A percentile compares a stretch with the other conserved stretches of the same genome.
phyloP scores from a whole-genome alignment of 2,113 vertebrate species.

The Macroglossus sobrinus region DNA sequence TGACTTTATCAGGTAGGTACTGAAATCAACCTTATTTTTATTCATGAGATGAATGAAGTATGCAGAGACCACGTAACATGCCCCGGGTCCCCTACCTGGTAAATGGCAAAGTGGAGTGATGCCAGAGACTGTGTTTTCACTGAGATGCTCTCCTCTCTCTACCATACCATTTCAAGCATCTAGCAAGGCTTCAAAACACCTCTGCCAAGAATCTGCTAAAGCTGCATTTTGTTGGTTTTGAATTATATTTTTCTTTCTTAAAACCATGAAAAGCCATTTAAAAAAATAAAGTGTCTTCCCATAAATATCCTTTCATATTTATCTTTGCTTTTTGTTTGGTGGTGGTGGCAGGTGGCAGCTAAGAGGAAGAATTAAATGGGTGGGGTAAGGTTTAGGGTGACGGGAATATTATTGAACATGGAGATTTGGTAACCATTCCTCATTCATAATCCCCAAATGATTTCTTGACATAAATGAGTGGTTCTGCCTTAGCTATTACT shows the following conservation, averaged over 20 bases:
- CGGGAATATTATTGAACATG: background rate
- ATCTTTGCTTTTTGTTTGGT: background rate
- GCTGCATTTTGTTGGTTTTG: background rate
- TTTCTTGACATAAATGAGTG: constrained; percentile 17
- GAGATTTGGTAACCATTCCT: constrained; percentile 23
- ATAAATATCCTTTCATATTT: constrained; percentile 13
- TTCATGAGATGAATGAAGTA: background rate
- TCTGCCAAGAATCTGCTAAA: background rate
- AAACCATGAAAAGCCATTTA: background rate
- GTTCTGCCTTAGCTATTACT: background rate
- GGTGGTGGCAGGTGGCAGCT: background rate
- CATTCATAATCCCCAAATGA: background rate
- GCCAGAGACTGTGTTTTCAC: background rate
- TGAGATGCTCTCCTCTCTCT: background rate
- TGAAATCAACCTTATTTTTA: constrained; percentile 5
- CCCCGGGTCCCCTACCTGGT: background rate
- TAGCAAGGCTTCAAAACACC: background rate
- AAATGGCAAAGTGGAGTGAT: background rate
- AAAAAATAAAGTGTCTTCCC: background rate
- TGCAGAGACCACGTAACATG: background rate
- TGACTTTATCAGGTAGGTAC: background rate
- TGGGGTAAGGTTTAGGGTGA: background rate
- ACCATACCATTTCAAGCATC: background rate
- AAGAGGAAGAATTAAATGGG: constrained; percentile 26
- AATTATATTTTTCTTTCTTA: constrained; percentile 26